These are phyloP conservation scores for Drosophila borborema DNA, from an alignment of 2,888 invertebrate genomes.

Conservation along the genomic window DNA sequence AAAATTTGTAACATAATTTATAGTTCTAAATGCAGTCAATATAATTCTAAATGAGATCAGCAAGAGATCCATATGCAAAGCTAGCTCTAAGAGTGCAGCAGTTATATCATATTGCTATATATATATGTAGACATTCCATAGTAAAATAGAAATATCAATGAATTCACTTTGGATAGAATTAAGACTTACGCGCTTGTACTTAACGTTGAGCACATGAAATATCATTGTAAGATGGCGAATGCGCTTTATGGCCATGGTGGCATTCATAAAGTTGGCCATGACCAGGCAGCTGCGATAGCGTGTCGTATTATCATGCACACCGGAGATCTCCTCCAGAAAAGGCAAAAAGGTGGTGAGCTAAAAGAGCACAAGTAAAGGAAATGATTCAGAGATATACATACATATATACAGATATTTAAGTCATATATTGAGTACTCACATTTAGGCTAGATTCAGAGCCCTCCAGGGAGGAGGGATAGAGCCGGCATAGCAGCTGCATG, in stretches of 20 bases:
- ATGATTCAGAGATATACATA: background rate
- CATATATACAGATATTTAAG: background rate
- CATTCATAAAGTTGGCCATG: constrained; percentile 80
- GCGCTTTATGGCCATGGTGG: constrained; percentile 11
- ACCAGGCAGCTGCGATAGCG: constrained; percentile 88
- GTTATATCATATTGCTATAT: background rate
- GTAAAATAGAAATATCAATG: background rate
- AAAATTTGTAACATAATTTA: too few relatives aligned
- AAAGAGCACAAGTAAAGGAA: too few relatives aligned
- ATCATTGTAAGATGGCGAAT: constrained; percentile 1
- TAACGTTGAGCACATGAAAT: constrained; percentile 6
- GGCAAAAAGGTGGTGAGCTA: constrained; percentile 56
- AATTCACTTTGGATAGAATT: too few relatives aligned
- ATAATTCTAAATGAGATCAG: background rate
- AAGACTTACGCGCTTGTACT: constrained; percentile 17
- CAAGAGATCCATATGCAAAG: background rate
- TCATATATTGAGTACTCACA: constrained; percentile 83
- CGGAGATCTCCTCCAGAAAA: constrained; percentile 47
- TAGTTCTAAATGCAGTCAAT: too few relatives aligned
- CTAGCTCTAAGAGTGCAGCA: background rate
- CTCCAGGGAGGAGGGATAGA: constrained; percentile 91
- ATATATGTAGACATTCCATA: background rate
- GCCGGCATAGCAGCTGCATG: constrained; percentile 90
- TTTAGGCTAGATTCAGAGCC: constrained; percentile 89
- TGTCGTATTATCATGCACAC: constrained; percentile 71